phyloP scores from a whole-genome alignment of 2,113 vertebrate species.

The Mastomys coucha region DNA sequence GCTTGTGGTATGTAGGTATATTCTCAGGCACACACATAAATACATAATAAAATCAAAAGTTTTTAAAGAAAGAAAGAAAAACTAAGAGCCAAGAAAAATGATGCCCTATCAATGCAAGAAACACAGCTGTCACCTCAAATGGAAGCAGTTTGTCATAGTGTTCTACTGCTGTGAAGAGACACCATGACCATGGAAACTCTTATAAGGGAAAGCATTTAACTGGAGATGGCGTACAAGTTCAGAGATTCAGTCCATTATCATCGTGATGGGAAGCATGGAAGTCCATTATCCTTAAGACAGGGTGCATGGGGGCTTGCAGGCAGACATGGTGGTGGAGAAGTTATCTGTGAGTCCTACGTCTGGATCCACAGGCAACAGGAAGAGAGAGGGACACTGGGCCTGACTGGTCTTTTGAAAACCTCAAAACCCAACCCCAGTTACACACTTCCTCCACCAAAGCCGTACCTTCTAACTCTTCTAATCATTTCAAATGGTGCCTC shows the following conservation, averaged over 20 bases:
- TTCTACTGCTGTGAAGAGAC: neutral
- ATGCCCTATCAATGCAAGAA: neutral
- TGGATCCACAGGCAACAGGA: neutral
- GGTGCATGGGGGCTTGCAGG: neutral
- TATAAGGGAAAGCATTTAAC: neutral
- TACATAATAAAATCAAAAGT: neutral
- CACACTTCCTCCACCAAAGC: neutral
- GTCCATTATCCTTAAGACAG: too few relatives aligned
- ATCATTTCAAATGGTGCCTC: neutral
- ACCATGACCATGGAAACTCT: neutral
- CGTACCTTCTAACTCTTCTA: neutral
- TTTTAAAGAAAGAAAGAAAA: neutral
- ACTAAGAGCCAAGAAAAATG: neutral
- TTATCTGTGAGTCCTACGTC: neutral
- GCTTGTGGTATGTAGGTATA: neutral
- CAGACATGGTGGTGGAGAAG: neutral
- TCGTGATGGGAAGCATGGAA: neutral
- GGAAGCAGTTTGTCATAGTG: neutral
- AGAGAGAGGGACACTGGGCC: neutral
- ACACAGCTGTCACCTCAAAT: neutral
- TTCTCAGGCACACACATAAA: neutral
- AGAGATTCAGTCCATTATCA: neutral
- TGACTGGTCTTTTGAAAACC: neutral
- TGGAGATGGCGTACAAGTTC: neutral
- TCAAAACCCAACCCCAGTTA: too few relatives aligned